Evolutionary conservation across 2,888 invertebrate genomes (phyloP).

Genomic region (Ectropis crepuscularia): DNA sequence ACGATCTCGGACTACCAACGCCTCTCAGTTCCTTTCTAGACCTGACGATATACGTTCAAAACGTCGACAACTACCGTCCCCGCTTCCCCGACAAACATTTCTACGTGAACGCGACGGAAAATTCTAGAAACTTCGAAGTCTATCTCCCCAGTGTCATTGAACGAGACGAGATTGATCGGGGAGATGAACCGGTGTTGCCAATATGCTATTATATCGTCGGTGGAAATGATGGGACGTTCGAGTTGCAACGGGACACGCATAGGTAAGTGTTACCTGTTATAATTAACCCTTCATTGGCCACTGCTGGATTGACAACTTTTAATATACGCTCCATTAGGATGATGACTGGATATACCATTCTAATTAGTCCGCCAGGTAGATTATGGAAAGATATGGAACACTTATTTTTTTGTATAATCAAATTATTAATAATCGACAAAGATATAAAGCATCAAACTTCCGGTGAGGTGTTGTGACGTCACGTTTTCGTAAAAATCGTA

Average conservation of each 20-base stretch:
- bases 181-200: constrained; percentile 91
- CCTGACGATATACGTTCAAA: constrained; percentile 93
- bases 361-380: too few relatives aligned
- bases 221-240: constrained; percentile 91
- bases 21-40: constrained; percentile 94
- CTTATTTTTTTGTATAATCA: too few relatives aligned
- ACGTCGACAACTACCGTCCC: constrained; percentile 95
- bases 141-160: constrained; percentile 93
- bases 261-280: constrained; percentile 73
- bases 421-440: too few relatives aligned
- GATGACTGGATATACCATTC: too few relatives aligned
- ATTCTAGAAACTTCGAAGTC: constrained; percentile 84
- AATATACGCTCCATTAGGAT: too few relatives aligned
- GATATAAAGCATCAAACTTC: too few relatives aligned
- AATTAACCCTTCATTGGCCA: neutral
- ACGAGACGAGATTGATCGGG: constrained; percentile 92
- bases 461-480: too few relatives aligned
- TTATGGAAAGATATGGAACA: too few relatives aligned
- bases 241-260: constrained; percentile 89
- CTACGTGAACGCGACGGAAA: constrained; percentile 89
- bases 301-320: neutral
- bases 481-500: too few relatives aligned
- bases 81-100: constrained; percentile 91
- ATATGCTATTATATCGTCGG: constrained; percentile 97
- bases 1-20: constrained; percentile 94